phyloP scores from a whole-genome alignment of 2,797 vertebrate species.

The Xiphorhynchus erythropygius region DNA sequence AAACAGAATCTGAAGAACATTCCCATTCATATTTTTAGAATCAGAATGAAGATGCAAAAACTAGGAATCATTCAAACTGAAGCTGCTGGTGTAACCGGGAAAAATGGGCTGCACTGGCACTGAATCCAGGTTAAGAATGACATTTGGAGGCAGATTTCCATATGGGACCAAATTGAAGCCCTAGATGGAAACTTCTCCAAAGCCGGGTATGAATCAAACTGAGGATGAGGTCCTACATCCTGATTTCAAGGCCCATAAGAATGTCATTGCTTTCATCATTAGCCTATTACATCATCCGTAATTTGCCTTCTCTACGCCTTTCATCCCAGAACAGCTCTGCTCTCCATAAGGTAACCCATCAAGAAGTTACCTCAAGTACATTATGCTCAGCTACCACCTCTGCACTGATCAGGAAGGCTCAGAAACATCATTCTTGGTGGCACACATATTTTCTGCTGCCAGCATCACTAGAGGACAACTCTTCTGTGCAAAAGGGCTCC shows the following conservation, averaged over 20 bases:
- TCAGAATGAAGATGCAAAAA: neutral
- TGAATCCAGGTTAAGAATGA: neutral
- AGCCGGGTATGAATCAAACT: neutral
- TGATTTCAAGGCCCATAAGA: neutral
- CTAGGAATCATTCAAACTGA: fast-evolving
- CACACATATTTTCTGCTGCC: neutral
- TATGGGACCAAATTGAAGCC: neutral
- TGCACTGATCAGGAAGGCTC: neutral
- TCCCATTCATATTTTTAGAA: neutral
- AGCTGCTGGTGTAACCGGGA: neutral
- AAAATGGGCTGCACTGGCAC: neutral
- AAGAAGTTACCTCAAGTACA: neutral
- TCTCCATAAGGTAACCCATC: neutral
- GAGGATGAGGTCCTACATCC: neutral
- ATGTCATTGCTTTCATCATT: neutral
- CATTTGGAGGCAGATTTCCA: neutral
- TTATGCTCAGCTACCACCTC: neutral
- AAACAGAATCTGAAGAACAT: neutral
- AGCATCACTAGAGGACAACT: neutral
- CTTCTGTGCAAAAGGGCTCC: neutral
- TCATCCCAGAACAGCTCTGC: neutral
- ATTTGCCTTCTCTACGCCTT: neutral
- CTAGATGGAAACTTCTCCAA: neutral
- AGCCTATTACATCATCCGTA: neutral
- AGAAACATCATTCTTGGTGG: neutral